Evolutionary conservation across 2,888 invertebrate species (phyloP).

Genomic region (Melitaea athalia): DNA sequence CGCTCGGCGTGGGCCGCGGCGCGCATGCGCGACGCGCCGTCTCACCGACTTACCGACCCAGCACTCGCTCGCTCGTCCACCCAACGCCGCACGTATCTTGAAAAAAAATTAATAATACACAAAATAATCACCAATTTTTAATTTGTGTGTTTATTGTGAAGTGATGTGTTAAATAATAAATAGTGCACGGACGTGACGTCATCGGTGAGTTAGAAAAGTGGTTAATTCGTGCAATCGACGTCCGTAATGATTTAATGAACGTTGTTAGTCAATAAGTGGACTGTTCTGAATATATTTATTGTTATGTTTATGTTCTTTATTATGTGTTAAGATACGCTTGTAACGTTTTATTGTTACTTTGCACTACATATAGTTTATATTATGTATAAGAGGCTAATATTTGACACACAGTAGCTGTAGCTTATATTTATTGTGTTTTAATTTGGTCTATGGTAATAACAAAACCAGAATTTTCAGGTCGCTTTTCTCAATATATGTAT

Average conservation of each 20-base stretch:
- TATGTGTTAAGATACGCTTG: neutral
- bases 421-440: too few species aligned
- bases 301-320: neutral
- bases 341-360: neutral
- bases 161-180: neutral
- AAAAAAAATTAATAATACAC: slow-evolving; percentile 1
- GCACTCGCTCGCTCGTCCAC: neutral
- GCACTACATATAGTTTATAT: neutral
- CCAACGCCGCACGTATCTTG: slow-evolving; percentile 15
- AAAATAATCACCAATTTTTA: neutral
- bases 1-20: slow-evolving; percentile 12
- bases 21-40: slow-evolving; percentile 21
- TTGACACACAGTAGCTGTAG: too few species aligned
- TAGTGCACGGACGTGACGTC: neutral
- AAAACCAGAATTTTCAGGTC: neutral
- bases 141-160: neutral
- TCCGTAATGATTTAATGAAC: neutral
- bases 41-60: neutral
- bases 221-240: slow-evolving; percentile 4
- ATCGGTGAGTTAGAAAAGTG: slow-evolving; percentile 6
- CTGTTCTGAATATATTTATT: slow-evolving; percentile 1
- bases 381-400: too few species aligned
- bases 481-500: neutral
- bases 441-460: too few species aligned
- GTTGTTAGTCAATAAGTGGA: neutral